Conservation (phyloP, 1,140 invertebrate genomes). For the Galleria mellonella region DNA sequence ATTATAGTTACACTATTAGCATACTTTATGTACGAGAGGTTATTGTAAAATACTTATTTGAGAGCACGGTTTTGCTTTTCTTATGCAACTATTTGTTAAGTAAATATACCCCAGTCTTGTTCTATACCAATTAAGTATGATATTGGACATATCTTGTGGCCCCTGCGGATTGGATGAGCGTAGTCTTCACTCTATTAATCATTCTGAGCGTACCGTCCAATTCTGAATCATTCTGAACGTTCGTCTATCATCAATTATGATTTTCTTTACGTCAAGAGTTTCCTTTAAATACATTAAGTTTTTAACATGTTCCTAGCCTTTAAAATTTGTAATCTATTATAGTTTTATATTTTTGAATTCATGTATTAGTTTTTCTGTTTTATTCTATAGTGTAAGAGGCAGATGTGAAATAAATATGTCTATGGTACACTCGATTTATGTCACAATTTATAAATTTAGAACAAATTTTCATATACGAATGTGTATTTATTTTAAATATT, state of each 20-base stretch:
- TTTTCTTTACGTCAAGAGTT: conserved; percentile 1
- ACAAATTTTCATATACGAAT: no score
- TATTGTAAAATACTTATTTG: conserved; percentile 59
- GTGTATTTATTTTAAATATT: no score
- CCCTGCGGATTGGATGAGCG: neutral
- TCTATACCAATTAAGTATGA: neutral
- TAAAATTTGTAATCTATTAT: conserved; percentile 40
- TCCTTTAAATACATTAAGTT: conserved; percentile 19
- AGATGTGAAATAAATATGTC: no score
- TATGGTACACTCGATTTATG: no score
- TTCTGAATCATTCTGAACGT: conserved; percentile 5
- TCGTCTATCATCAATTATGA: neutral
- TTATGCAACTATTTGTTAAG: conserved; percentile 59
- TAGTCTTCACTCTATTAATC: neutral
- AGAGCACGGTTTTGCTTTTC: conserved; percentile 72
- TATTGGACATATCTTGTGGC: neutral
- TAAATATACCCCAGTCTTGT: conserved; percentile 37
- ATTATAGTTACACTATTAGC: conserved; percentile 52
- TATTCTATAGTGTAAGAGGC: no score
- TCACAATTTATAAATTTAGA: no score
- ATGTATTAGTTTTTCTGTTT: no score
- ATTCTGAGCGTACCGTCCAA: conserved; percentile 30
- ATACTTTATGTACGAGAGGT: conserved; percentile 24
- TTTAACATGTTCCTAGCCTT: conserved; percentile 55
- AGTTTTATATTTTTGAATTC: no score